A percentile compares a stretch with the other conserved stretches of the same genome.
These are phyloP conservation scores for Iguana delicatissima DNA, from an alignment of 2,797 vertebrate genomes.

Conservation along the genomic window DNA sequence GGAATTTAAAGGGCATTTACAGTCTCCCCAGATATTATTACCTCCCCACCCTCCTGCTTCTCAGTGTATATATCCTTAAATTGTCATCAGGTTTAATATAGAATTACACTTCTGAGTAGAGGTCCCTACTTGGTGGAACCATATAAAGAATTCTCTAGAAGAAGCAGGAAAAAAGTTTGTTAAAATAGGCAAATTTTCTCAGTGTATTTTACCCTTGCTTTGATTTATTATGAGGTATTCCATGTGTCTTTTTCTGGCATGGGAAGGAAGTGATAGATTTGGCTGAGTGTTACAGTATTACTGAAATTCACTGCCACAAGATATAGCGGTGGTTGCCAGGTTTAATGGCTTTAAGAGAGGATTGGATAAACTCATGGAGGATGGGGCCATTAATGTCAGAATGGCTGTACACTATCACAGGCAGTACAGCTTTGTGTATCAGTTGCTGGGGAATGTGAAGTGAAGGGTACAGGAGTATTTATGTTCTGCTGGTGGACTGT, in stretches of 20 bases:
- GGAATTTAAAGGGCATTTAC: not conserved
- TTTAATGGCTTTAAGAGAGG: too few species aligned
- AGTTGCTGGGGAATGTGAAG: too few species aligned
- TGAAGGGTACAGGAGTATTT: too few species aligned
- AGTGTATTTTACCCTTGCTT: not conserved
- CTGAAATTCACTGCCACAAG: too few species aligned
- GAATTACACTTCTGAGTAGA: not conserved
- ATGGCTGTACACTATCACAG: too few species aligned
- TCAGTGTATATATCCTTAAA: not conserved
- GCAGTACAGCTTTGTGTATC: too few species aligned
- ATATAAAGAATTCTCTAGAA: not conserved
- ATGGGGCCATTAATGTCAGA: too few species aligned
- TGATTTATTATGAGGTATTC: not conserved
- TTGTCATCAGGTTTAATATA: not conserved
- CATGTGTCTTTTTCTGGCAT: not conserved
- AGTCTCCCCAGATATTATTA: not conserved
- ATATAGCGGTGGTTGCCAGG: too few species aligned
- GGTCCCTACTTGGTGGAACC: not conserved
- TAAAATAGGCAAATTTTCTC: not conserved
- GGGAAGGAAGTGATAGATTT: slow-evolving; percentile 2
- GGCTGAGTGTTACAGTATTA: not conserved
- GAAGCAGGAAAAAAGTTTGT: not conserved
- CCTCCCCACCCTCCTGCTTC: not conserved
- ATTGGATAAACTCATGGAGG: too few species aligned
- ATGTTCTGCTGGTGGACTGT: too few species aligned